Base-by-base conservation (phyloP, 2,797 vertebrate genomes). In the Myotis pilosus region DNA sequence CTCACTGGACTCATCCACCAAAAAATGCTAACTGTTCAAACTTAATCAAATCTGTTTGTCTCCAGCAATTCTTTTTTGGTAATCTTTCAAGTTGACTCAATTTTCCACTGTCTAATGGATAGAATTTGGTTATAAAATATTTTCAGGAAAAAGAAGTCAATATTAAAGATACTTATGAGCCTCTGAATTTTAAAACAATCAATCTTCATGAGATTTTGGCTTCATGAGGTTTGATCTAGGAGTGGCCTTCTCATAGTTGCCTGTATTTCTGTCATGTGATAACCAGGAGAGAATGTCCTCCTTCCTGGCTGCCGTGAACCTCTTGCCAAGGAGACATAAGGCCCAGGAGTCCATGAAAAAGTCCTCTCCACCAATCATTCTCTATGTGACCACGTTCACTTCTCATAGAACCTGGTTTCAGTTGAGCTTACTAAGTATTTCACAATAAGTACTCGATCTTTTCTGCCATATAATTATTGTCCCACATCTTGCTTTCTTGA, bases 111-210 rank as follows among this genome's bases (percentile, higher is more conserved):
- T 72, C 22, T 8, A 72, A 19, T 28, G 72, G 23, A 44, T 44
- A 87, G 11, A 94, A 92, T 74, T 36, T 53, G 13, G 11, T 33
- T 36, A 33, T 47, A 85, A 87, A 92, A n/a, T 94, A 80, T 72
- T 93, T 91, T 92, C 23, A 87, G 53, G 66, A 38, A 92, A 82
- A 90, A 9, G 13, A 94, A 76, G 30, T 94, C 53, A 55, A 20
- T 30, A 62, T 38, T 68, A 81, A 87, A 92, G 66, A 88, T 8
- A 38, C 19, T 82, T 90, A 7, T 8, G 49, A 25, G 49, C 41
- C 91, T 94, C 44, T 87, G 66, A 49, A 90, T 47, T 91, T 87
- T 78, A 64, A 95, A 72, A 41, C 33, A 62, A 71, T 62, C 60
- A 57, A 1, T 33, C 47, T 87, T 89, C 28, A 3, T 28, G 30